Base-by-base conservation (phyloP, 2,113 vertebrate species). In the Pagrus major region DNA sequence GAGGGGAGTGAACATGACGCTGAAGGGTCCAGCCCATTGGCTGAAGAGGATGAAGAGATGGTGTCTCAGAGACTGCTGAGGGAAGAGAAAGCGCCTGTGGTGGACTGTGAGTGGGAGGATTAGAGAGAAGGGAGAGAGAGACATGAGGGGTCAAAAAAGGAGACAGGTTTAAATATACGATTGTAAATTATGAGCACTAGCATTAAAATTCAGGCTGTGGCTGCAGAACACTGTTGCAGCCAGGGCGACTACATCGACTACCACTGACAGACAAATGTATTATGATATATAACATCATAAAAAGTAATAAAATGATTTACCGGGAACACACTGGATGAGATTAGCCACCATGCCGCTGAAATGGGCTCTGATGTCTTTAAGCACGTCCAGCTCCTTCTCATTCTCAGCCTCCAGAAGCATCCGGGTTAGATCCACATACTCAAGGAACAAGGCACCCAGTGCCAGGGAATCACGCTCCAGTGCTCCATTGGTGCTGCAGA, bases 401-500 rank as follows among this genome's bases (percentile, higher is more conserved):
- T 99, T 99, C 94, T 99, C 98, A 41, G 98, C 98, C 83, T 99
- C 98, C 76, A 99, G 91, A 56, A 99, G 97, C 98, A 99, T 99
- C 61, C 98, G 95, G 23, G 98, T 99, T 76, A 99, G 92, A 91
- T 99, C 98, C 78, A 99, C 97, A 0, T 99, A 99, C 86, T 99
- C 98, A 12, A 99, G 94, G 86, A 99, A 99, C 84, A 99, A 94
- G 41, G 98, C 98, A 63, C 98, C 98, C 41, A 99, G 94, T 15
- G 97, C 98, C 88, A 99, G 88, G 0, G 97, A 98, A 51, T 99
- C 98, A 8, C 98, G 95, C 91, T 99, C 98, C 73, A 99, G 91
- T 58, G 98, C 98, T 69, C 98, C 98, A 54, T 98, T 99, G 56
- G 97, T 99, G 88, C 98, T 99, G 78, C 2, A 47, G 21, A 54